A percentile compares a stretch with the other conserved stretches of the same genome.
Conservation (phyloP, 2,888 invertebrate genomes). For the Dryadula phaetusa region DNA sequence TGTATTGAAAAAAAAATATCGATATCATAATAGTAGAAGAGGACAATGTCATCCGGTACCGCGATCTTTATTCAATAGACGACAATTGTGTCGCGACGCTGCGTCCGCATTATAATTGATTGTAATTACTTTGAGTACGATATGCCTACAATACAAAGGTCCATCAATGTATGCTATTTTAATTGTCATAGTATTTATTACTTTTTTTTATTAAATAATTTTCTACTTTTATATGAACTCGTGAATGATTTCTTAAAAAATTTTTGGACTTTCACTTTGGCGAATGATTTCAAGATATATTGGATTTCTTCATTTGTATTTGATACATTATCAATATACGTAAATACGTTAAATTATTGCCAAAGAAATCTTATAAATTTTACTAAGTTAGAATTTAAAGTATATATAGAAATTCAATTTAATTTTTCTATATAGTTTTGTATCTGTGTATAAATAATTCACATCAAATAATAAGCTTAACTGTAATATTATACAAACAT, state of each 20-base stretch:
- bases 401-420: too few relatives aligned
- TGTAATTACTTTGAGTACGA: slow-evolving; percentile 59
- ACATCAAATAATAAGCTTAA: background rate
- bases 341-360: too few relatives aligned
- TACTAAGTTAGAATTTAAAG: too few relatives aligned
- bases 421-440: too few relatives aligned
- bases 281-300: too few relatives aligned
- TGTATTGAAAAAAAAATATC: background rate
- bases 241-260: background rate
- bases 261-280: background rate
- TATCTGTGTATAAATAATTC: background rate
- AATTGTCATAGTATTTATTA: background rate
- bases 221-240: background rate
- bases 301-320: too few relatives aligned
- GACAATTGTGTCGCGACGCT: slow-evolving; percentile 61
- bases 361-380: too few relatives aligned
- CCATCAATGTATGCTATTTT: background rate
- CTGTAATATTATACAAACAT: background rate
- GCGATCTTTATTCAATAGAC: slow-evolving; percentile 57
- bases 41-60: slow-evolving; percentile 38
- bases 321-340: too few relatives aligned
- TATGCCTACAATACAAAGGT: slow-evolving; percentile 30
- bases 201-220: background rate
- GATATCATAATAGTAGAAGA: slow-evolving; percentile 30
- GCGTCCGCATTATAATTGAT: slow-evolving; percentile 60